These are phyloP conservation scores for Melanotaenia parkinsoni DNA, from an alignment of 2,797 vertebrate species.

Conservation along the genomic window DNA sequence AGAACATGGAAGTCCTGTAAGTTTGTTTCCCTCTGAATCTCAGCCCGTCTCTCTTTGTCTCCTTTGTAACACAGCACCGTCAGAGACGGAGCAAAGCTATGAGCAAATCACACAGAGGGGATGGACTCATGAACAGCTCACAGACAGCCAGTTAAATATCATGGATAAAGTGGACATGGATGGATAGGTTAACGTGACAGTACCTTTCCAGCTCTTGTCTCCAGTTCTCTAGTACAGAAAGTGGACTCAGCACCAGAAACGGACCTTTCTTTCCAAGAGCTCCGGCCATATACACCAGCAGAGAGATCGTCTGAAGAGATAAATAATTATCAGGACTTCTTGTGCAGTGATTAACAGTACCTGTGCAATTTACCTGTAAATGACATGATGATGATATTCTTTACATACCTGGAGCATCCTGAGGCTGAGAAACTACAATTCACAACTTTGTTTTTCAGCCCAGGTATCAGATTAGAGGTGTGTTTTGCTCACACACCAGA, in stretches of 20 bases:
- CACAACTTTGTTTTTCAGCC: too few relatives aligned
- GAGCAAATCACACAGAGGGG: background rate
- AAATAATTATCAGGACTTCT: background rate
- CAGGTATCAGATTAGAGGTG: too few relatives aligned
- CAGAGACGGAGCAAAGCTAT: slow-evolving; percentile 88
- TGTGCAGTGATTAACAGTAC: too few relatives aligned
- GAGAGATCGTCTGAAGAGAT: slow-evolving; percentile 86
- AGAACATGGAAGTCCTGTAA: slow-evolving; percentile 79
- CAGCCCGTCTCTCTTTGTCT: slow-evolving; percentile 85
- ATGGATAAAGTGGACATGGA: background rate
- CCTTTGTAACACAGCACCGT: slow-evolving; percentile 86
- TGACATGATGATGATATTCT: too few relatives aligned
- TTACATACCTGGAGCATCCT: too few relatives aligned
- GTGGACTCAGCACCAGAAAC: slow-evolving; percentile 91
- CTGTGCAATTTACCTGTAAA: too few relatives aligned
- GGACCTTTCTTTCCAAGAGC: slow-evolving; percentile 78
- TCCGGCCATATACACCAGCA: slow-evolving; percentile 87
- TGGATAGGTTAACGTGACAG: too few relatives aligned
- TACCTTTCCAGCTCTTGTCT: slow-evolving; percentile 89
- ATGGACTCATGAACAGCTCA: background rate
- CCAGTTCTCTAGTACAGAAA: slow-evolving; percentile 93
- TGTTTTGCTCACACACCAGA: too few relatives aligned
- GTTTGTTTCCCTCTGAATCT: slow-evolving; percentile 78
- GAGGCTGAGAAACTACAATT: too few relatives aligned
- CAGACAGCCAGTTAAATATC: background rate